phyloP scores from a whole-genome alignment of 2,113 vertebrate genomes.

The Aegithalos caudatus region DNA sequence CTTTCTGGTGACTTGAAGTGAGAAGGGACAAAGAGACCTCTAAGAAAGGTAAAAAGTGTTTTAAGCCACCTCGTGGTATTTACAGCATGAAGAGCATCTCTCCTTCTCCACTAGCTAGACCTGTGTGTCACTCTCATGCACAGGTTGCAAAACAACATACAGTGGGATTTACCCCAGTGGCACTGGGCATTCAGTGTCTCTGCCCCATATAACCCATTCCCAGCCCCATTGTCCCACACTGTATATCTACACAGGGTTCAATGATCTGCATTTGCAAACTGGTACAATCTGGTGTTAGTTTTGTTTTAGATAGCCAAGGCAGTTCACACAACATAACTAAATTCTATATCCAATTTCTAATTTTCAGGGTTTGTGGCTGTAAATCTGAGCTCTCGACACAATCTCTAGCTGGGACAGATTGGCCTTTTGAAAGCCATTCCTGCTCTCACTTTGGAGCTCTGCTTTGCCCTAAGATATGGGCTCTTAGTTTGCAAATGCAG shows the following conservation, averaged over 20 bases:
- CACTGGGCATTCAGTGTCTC: background rate
- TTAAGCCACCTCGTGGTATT: background rate
- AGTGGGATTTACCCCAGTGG: background rate
- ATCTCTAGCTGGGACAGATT: constrained; percentile 17
- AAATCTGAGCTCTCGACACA: background rate
- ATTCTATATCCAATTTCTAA: background rate
- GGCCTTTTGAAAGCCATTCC: constrained; percentile 37
- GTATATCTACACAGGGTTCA: background rate
- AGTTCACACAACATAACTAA: background rate
- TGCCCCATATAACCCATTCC: background rate
- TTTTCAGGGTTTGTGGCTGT: background rate
- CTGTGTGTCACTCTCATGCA: accelerated
- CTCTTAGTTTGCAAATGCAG: constrained; percentile 56
- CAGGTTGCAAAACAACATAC: background rate
- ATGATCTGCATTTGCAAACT: background rate
- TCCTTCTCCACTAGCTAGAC: background rate
- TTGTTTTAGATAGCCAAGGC: background rate
- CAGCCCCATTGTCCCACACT: background rate
- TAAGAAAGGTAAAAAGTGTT: background rate
- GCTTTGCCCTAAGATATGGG: constrained; percentile 48
- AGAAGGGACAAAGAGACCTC: background rate
- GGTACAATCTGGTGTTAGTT: background rate
- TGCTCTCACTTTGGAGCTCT: constrained; percentile 13
- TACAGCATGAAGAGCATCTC: background rate
- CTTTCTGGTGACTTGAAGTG: background rate